Evolutionary conservation across 2,888 invertebrate species (phyloP), one percentile per base, ranked within the genome.

Genomic region (Cantharis nigra): DNA sequence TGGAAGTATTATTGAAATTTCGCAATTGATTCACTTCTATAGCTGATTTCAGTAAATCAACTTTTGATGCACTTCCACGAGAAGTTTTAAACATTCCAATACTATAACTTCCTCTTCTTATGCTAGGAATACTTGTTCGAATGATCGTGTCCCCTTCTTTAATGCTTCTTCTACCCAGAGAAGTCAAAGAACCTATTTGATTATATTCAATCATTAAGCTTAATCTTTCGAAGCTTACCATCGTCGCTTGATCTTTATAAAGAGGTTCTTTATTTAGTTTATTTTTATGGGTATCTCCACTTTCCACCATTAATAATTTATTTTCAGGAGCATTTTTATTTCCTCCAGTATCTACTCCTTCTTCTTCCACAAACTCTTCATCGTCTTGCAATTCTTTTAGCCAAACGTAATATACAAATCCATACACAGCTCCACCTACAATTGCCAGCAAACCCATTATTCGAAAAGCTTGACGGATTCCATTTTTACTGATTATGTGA

Each of bases 381-480:
- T 70, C 75, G 9, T 69, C 30, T 87, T 75, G 91, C 81, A 92
- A 91, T 83, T 93, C 93, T 79, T 92, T 90, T 63, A 96, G 87
- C 94, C 94, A 95, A 83, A 92, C 91, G 82, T 92, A 92, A 85
- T 96, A 94, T 16, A 95, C 86, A 0, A 94, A 82, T 0, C 93
- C 93, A 81, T 96, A 96, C 3, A 92, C 86, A 4, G 93, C 89
- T 23, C 95, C 95, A 16, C 94, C 93, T 0, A 92, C 90, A 75
- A 94, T 93, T 0, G 95, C 94, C 67, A 93, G 89, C 0, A 94
- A 88, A 0, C 95, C 95, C 94, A 96, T 95, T 80, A 94, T 91
- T 14, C 94, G 91, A 86, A 96, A 96, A 0, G 95, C 93, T 85
- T 94, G 92, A 76, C 95, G 90, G 7, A 95, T 95, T 0, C 95